phyloP scores from a whole-genome alignment of 2,113 vertebrate species.

The Anolis sagrei region DNA sequence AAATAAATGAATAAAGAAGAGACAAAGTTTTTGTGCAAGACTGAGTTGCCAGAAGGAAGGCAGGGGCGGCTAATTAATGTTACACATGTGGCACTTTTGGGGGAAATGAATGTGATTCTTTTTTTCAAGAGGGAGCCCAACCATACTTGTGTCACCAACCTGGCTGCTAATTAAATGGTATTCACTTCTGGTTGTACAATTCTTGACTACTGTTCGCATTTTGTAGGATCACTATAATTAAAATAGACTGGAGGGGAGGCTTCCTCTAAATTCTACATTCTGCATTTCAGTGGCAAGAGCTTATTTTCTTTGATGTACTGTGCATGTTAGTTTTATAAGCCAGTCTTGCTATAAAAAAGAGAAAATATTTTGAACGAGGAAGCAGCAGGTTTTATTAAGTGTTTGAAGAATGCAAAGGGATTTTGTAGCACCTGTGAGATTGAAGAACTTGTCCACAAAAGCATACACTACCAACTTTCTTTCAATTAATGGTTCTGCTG shows the following conservation, averaged over 20 bases:
- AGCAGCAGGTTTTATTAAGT: not conserved
- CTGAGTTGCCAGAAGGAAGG: conserved; percentile 65
- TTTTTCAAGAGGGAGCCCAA: conserved; percentile 64
- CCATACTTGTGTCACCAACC: conserved; percentile 59
- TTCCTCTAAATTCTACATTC: conserved; percentile 45
- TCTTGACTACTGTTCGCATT: conserved; percentile 42
- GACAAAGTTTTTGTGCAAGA: conserved; percentile 67
- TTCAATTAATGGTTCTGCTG: too few species aligned
- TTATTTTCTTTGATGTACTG: not conserved
- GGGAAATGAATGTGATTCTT: conserved; percentile 70
- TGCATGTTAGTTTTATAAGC: conserved; percentile 11
- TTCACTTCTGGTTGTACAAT: conserved; percentile 63
- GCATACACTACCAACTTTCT: too few species aligned
- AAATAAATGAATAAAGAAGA: conserved; percentile 73
- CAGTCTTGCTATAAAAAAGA: conserved; percentile 15
- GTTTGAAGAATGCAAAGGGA: not conserved
- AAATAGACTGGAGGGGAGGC: conserved; percentile 11
- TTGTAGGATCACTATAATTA: conserved; percentile 58
- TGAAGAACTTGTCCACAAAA: too few species aligned
- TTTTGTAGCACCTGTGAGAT: too few species aligned
- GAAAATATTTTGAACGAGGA: not conserved
- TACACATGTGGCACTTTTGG: conserved; percentile 68
- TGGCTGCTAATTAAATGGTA: conserved; percentile 74
- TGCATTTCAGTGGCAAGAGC: not conserved
- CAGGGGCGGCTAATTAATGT: conserved; percentile 75